These are phyloP conservation scores for Diaperis boleti DNA, from an alignment of 2,888 invertebrate genomes.

Conservation along the genomic window DNA sequence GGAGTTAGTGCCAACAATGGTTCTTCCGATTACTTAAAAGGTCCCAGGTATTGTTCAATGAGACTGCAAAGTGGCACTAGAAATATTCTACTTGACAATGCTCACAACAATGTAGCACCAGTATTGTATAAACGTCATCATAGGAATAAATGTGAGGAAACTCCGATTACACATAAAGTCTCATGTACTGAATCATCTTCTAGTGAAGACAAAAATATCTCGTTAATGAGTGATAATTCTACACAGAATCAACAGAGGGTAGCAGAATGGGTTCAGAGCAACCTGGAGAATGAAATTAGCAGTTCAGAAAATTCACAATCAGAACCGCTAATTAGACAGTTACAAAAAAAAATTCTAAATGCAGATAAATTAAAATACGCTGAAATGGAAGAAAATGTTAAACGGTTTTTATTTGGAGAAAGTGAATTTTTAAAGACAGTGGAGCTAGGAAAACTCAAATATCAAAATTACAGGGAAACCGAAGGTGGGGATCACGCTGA, in stretches of 20 bases:
- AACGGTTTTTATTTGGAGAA: slow-evolving; percentile 74
- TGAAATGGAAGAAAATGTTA: slow-evolving; percentile 83
- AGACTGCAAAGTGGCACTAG: slow-evolving; percentile 83
- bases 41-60: slow-evolving; percentile 82
- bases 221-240: slow-evolving; percentile 52
- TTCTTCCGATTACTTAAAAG: slow-evolving; percentile 59
- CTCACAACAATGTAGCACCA: slow-evolving; percentile 78
- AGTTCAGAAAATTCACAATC: slow-evolving; percentile 59
- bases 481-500: slow-evolving; percentile 16
- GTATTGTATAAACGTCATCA: slow-evolving; percentile 76
- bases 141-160: slow-evolving; percentile 45
- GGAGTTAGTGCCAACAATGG: slow-evolving; percentile 50
- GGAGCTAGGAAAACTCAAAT: slow-evolving; percentile 60
- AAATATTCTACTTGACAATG: slow-evolving; percentile 84
- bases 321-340: slow-evolving; percentile 52
- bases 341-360: slow-evolving; percentile 63
- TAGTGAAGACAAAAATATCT: slow-evolving; percentile 50
- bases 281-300: slow-evolving; percentile 69
- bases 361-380: slow-evolving; percentile 69
- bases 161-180: slow-evolving; percentile 39
- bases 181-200: slow-evolving; percentile 49
- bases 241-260: slow-evolving; percentile 66
- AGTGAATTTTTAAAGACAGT: slow-evolving; percentile 62
- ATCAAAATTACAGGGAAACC: slow-evolving; percentile 51
- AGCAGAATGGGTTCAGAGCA: slow-evolving; percentile 82